Evolutionary conservation across 2,797 vertebrate genomes (phyloP).

Genomic region (Brachyrhaphis roseni): DNA sequence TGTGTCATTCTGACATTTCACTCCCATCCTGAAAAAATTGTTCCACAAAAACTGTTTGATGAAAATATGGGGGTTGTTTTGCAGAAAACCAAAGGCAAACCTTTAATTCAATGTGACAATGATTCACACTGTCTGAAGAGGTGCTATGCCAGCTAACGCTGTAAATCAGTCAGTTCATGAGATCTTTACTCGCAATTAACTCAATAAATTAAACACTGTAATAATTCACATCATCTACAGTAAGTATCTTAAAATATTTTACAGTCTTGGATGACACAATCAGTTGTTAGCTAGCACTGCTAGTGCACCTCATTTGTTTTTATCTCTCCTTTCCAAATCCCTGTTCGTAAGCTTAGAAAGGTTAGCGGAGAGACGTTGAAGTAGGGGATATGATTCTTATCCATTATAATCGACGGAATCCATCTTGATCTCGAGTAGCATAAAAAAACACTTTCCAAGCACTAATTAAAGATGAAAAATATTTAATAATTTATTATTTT

Average conservation of each 20-base stretch:
- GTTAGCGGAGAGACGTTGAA: not conserved
- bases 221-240: not conserved
- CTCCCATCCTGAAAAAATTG: conserved; percentile 12
- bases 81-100: conserved; percentile 6
- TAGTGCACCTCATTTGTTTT: not conserved
- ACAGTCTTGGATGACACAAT: not conserved
- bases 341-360: not conserved
- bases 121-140: conserved; percentile 9
- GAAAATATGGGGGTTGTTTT: not conserved
- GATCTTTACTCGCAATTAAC: not conserved
- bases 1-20: conserved; percentile 32
- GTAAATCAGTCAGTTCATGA: not conserved
- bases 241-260: not conserved
- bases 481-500: not conserved
- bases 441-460: not conserved
- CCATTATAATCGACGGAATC: not conserved
- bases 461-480: not conserved
- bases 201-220: not conserved
- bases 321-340: not conserved
- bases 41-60: conserved; percentile 20
- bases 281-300: not conserved
- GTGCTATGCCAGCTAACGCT: not conserved
- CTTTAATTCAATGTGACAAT: conserved; percentile 3
- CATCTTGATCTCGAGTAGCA: not conserved
- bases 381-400: not conserved